Evolutionary conservation across 1,140 invertebrate genomes (phyloP).

Genomic region (Drosophila lacertosa): DNA sequence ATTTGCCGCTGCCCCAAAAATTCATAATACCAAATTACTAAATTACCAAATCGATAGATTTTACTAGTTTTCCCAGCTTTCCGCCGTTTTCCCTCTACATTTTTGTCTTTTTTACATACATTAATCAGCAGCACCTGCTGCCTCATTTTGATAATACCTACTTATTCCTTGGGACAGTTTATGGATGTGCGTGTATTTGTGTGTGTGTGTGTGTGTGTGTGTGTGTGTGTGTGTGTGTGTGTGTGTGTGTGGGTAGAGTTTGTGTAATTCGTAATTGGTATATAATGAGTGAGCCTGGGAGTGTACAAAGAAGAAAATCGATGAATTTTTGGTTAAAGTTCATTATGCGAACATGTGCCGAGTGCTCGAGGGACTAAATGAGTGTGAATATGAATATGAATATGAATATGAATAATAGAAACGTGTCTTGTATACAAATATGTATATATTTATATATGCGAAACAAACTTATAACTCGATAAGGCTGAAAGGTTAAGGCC

Average conservation of each 20-base stretch:
- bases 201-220: neutral
- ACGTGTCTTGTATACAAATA: neutral
- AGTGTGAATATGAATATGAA: too few species aligned
- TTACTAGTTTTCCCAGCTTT: neutral
- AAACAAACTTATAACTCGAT: too few species aligned
- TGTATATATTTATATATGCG: neutral
- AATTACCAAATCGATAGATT: constrained; percentile 13
- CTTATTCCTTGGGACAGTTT: neutral
- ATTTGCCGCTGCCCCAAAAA: constrained; percentile 20
- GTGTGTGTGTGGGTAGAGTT: neutral
- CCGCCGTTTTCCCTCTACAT: too few species aligned
- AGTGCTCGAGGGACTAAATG: neutral
- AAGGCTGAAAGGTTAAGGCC: too few species aligned
- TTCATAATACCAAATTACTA: constrained; percentile 11
- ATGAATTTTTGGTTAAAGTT: constrained; percentile 1
- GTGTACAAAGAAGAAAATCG: constrained; percentile 2
- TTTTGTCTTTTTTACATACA: neutral
- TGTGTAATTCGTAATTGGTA: constrained; percentile 4
- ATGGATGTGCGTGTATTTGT: neutral
- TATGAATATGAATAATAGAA: neutral
- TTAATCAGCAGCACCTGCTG: neutral
- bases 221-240: neutral
- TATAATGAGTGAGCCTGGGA: neutral
- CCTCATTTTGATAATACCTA: neutral
- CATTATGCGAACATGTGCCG: constrained; percentile 1